Conservation (phyloP, 2,113 vertebrate genomes). For the Oncorhynchus nerka region DNA sequence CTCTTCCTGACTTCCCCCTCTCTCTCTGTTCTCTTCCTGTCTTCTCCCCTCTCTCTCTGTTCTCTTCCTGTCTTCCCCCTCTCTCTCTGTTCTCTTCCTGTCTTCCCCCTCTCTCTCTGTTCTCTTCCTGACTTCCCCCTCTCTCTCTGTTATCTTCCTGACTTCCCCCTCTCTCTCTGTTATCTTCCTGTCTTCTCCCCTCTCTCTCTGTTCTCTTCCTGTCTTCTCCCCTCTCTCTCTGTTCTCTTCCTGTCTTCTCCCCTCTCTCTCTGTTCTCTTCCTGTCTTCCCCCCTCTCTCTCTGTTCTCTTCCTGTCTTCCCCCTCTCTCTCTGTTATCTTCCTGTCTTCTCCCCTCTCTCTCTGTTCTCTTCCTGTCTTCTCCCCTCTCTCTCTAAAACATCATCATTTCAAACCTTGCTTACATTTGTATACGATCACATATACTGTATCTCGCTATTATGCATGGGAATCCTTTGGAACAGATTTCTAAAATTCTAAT, state of each 20-base stretch:
- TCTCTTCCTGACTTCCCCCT: slow-evolving; percentile 15
- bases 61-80: slow-evolving; percentile 21
- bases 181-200: slow-evolving; percentile 10
- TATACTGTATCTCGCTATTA: too few relatives aligned
- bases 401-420: too few relatives aligned
- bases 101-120: neutral
- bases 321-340: slow-evolving; percentile 6
- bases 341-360: slow-evolving; percentile 13
- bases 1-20: slow-evolving; percentile 16
- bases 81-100: slow-evolving; percentile 18
- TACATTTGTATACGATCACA: too few relatives aligned
- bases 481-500: neutral
- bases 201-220: slow-evolving; percentile 16
- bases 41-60: neutral
- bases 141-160: slow-evolving; percentile 17
- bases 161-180: neutral
- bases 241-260: slow-evolving; percentile 18
- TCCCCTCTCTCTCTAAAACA: slow-evolving; percentile 1
- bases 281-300: neutral
- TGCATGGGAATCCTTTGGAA: slow-evolving; percentile 14
- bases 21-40: slow-evolving; percentile 18
- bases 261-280: neutral
- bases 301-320: slow-evolving; percentile 19
- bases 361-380: slow-evolving; percentile 31
- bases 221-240: neutral